These are phyloP conservation scores for Carollia perspicillata DNA, from an alignment of 2,113 vertebrate genomes.

Conservation along the genomic window DNA sequence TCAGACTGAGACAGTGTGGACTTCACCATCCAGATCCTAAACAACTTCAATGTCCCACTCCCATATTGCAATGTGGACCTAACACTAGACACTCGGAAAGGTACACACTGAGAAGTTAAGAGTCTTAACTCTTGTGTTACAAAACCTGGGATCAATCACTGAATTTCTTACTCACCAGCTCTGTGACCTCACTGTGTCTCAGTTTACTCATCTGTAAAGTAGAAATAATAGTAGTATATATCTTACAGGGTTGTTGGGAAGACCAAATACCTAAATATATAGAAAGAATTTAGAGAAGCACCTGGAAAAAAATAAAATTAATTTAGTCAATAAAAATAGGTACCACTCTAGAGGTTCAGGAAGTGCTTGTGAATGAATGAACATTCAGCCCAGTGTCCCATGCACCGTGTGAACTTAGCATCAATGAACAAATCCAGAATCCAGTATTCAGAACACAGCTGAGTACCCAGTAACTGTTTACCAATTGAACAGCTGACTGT, in stretches of 20 bases:
- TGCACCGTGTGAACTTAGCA: slow-evolving; percentile 6
- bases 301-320: not conserved
- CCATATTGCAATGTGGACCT: accelerated
- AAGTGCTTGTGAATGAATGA: not conserved
- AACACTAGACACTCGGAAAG: not conserved
- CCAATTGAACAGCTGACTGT: slow-evolving; percentile 48
- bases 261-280: not conserved
- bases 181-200: not conserved
- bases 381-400: not conserved
- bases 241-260: not conserved
- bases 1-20: not conserved
- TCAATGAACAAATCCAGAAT: slow-evolving; percentile 2
- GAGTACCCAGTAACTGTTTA: slow-evolving; percentile 51
- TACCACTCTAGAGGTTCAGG: not conserved
- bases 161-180: not conserved
- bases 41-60: not conserved
- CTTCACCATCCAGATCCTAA: not conserved
- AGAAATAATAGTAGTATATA: not conserved
- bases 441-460: not conserved
- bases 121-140: not conserved
- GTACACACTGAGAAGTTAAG: not conserved
- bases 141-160: not conserved
- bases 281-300: not conserved
- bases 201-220: not conserved
- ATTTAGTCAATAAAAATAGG: not conserved